Evolutionary conservation across 2,113 vertebrate genomes (phyloP).

Genomic region (Menura novaehollandiae): DNA sequence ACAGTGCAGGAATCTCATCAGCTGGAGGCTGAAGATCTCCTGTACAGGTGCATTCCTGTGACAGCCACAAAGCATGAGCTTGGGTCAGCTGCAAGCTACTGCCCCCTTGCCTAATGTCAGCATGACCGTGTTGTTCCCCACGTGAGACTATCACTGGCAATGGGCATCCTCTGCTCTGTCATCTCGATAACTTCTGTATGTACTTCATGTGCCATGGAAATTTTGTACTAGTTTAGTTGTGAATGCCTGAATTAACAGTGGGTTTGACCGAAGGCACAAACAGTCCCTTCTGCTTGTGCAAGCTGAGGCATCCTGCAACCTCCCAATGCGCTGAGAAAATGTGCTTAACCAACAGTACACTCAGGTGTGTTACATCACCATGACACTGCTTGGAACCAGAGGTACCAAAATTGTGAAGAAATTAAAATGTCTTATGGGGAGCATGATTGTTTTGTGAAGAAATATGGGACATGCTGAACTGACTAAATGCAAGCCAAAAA

Average conservation of each 20-base stretch:
- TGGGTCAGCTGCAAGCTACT: too few relatives aligned
- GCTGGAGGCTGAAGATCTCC: background rate
- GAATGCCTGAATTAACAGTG: background rate
- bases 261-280: background rate
- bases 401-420: background rate
- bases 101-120: background rate
- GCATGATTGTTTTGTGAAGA: background rate
- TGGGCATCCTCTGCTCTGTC: background rate
- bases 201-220: background rate
- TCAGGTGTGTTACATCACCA: background rate
- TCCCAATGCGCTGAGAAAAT: background rate
- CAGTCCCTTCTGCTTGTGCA: background rate
- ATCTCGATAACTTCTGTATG: accelerated
- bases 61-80: background rate
- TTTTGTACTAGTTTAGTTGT: background rate
- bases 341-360: background rate
- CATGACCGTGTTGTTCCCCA: background rate
- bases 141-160: background rate
- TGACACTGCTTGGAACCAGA: background rate
- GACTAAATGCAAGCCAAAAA: background rate
- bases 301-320: background rate
- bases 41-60: background rate
- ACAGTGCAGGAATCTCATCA: background rate
- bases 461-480: background rate
- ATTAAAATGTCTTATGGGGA: background rate